Percentiles rank a stretch among this genome's conserved stretches.
phyloP scores from a whole-genome alignment of 1,140 invertebrate species.

The Sinonovacula constricta region DNA sequence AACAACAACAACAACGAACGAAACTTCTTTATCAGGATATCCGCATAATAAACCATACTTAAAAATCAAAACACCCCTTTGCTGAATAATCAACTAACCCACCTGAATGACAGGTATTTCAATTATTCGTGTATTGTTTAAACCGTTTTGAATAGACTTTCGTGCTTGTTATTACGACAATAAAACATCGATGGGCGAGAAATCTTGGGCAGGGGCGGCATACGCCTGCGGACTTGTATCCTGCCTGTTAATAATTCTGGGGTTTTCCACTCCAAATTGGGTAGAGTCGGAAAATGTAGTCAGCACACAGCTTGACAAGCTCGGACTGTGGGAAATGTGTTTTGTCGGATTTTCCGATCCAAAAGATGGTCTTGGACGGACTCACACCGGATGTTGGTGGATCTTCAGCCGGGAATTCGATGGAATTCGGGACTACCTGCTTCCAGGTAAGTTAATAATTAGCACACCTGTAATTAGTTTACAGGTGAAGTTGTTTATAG shows the following conservation, averaged over 20 bases:
- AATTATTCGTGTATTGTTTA: too few relatives aligned
- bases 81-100: background rate
- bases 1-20: too few relatives aligned
- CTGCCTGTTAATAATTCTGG: slow-evolving; percentile 83
- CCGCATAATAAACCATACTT: background rate
- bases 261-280: slow-evolving; percentile 96
- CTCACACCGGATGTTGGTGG: slow-evolving; percentile 94
- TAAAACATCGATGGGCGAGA: slow-evolving; percentile 9
- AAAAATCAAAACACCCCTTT: slow-evolving; percentile 2
- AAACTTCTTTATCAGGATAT: too few relatives aligned
- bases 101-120: slow-evolving; percentile 19
- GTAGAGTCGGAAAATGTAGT: slow-evolving; percentile 92
- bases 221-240: slow-evolving; percentile 3
- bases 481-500: background rate
- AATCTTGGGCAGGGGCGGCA: slow-evolving; percentile 10
- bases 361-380: slow-evolving; percentile 90
- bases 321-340: slow-evolving; percentile 98
- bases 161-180: too few relatives aligned
- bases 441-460: slow-evolving; percentile 83
- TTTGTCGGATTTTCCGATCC: slow-evolving; percentile 93
- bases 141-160: too few relatives aligned
- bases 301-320: slow-evolving; percentile 83
- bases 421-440: slow-evolving; percentile 92
- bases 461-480: background rate
- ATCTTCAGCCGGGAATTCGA: slow-evolving; percentile 93